Conservation (phyloP, 2,797 vertebrate genomes). For the Falco biarmicus region DNA sequence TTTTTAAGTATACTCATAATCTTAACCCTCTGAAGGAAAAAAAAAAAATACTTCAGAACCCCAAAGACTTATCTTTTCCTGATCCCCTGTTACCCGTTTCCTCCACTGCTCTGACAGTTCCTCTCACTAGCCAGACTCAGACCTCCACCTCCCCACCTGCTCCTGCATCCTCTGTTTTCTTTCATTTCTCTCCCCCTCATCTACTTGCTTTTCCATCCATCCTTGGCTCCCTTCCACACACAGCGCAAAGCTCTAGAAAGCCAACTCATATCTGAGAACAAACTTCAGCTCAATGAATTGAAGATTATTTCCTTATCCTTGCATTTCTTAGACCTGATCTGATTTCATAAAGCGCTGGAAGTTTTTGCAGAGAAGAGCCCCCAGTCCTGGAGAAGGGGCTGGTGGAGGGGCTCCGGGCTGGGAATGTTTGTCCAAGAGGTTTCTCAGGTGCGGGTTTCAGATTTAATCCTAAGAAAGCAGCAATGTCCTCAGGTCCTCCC, state of each 20-base stretch:
- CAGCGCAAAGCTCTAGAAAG: background rate
- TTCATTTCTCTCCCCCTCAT: background rate
- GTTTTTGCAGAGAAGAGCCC: background rate
- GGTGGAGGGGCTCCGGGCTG: fast-evolving
- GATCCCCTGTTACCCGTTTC: background rate
- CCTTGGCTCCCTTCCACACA: background rate
- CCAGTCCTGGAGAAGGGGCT: background rate
- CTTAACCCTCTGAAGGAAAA: background rate
- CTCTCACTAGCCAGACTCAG: background rate
- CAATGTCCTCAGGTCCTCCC: background rate
- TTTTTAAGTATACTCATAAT: background rate
- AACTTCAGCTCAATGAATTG: background rate
- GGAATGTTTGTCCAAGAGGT: background rate
- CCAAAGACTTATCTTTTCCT: background rate
- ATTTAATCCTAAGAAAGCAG: background rate
- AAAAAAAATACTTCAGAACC: background rate
- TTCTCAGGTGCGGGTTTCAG: background rate
- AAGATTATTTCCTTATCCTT: background rate
- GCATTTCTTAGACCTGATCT: background rate
- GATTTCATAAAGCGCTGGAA: background rate
- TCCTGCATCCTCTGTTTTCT: background rate
- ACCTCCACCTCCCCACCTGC: background rate
- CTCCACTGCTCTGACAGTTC: background rate
- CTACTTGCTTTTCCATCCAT: background rate
- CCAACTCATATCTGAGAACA: background rate